A percentile compares a stretch with the other conserved stretches of the same genome.
These are phyloP conservation scores for Littorina saxatilis DNA, from an alignment of 1,140 invertebrate species.

Conservation along the genomic window DNA sequence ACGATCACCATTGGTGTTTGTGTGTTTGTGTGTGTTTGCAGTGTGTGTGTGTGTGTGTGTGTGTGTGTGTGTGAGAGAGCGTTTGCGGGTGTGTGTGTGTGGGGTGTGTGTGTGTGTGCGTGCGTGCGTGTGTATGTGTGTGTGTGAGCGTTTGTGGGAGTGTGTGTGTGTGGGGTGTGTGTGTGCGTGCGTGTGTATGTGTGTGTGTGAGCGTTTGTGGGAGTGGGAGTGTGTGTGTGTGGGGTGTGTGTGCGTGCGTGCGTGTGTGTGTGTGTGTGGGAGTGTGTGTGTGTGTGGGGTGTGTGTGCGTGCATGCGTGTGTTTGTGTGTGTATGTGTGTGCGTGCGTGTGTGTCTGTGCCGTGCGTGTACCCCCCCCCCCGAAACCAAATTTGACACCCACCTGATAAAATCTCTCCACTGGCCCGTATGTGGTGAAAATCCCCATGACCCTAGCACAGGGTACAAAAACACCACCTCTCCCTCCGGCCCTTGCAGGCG, in stretches of 20 bases:
- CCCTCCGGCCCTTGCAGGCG: constrained; percentile 31
- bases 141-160: neutral
- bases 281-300: constrained; percentile 3
- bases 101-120: no score
- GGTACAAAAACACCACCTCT: constrained; percentile 48
- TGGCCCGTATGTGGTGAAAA: constrained; percentile 58
- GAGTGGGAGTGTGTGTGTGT: no score
- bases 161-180: constrained; percentile 2
- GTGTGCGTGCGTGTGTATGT: neutral
- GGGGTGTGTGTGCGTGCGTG: no score
- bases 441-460: constrained; percentile 60
- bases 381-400: neutral
- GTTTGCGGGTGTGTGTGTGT: neutral
- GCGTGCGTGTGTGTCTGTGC: neutral
- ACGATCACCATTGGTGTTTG: neutral
- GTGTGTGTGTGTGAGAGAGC: neutral
- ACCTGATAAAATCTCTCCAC: constrained; percentile 54
- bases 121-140: neutral
- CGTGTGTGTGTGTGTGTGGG: neutral
- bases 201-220: neutral
- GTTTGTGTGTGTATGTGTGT: neutral
- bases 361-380: no score
- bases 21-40: no score
- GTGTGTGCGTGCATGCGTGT: neutral
- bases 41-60: neutral